Base-by-base conservation (phyloP, 2,113 vertebrate species). In the Pachypanchax playfairii region DNA sequence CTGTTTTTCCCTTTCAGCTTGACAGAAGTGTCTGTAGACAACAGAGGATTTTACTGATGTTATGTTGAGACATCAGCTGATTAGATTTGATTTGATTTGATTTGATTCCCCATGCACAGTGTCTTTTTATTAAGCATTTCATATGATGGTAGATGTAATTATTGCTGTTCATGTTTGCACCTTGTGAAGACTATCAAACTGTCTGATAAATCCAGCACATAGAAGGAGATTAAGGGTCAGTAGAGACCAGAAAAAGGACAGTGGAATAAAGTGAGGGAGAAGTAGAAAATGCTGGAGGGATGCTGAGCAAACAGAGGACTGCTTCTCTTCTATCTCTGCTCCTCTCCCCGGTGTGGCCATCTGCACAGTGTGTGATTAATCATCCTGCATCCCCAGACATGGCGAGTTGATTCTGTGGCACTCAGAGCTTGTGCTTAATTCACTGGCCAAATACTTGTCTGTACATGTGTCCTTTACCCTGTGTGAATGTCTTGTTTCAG, bases 331-430 rank as follows among this genome's bases (percentile, higher is more conserved):
- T 38, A n/a, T 76, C 63, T 81, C 54, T 22, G 57, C 36, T 33
- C 52, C 70, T 82, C 65, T 80, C 70, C 70, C 70, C 75, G 68
- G 73, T 53, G 73, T 72, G 70, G 79, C 84, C 88, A 85, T 89
- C 84, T 89, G 83, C 60, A 78, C 75, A 41, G 76, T 74, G 79
- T 83, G 77, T 53, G 84, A 89, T 88, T 88, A 89, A 88, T 88
- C 88, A 88, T 85, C 70, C 68, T 4, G 26, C 69, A 39, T 85
- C 83, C 85, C 79, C 67, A 78, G 82, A 83, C 82, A 75, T 80
- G 72, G 74, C 78, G 39, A 80, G 73, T 69, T 24, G 46, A 73
- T 65, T 70, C 73, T 60, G 75, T 57, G 71, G 68, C 80, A 61
- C 84, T 82, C 71, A 36, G 65, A 82, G 76, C 54, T 25, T 31